A percentile compares a stretch with the other conserved stretches of the same genome.
phyloP scores from a whole-genome alignment of 2,113 vertebrate species.

The Hemichromis elongatus region DNA sequence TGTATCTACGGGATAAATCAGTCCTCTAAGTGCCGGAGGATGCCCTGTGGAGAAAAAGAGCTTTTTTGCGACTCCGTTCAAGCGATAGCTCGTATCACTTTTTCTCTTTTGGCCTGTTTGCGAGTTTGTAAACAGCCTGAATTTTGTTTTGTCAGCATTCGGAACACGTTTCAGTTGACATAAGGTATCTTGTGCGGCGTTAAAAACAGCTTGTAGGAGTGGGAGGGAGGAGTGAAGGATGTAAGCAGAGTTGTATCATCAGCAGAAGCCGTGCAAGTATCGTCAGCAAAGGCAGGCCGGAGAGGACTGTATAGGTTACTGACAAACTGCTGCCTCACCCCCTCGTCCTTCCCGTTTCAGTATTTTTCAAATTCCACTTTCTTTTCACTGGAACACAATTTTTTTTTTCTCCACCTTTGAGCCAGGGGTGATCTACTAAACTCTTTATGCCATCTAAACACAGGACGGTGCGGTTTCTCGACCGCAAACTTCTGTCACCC shows the following conservation, averaged over 20 bases:
- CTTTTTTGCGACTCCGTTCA: background rate
- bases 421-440: conserved; percentile 11
- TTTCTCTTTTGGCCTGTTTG: conserved; percentile 7
- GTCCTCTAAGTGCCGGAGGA: background rate
- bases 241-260: conserved; percentile 62
- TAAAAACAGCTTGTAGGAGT: conserved; percentile 64
- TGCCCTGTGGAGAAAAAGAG: background rate
- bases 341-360: background rate
- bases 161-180: conserved; percentile 43
- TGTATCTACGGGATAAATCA: background rate
- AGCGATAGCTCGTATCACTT: background rate
- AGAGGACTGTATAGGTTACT: conserved; percentile 8
- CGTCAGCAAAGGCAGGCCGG: conserved; percentile 40
- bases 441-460: background rate
- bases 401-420: background rate
- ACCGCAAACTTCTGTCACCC: background rate
- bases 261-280: conserved; percentile 39
- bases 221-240: conserved; percentile 62
- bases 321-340: conserved; percentile 46
- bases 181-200: conserved; percentile 57
- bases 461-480: background rate
- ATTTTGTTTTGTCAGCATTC: conserved; percentile 57
- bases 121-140: conserved; percentile 32
- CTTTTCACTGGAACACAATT: background rate
- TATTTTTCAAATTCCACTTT: background rate